Percentiles rank a stretch among this genome's conserved stretches.
phyloP scores from a whole-genome alignment of 2,113 vertebrate species.

The Todiramphus saurophagus region DNA sequence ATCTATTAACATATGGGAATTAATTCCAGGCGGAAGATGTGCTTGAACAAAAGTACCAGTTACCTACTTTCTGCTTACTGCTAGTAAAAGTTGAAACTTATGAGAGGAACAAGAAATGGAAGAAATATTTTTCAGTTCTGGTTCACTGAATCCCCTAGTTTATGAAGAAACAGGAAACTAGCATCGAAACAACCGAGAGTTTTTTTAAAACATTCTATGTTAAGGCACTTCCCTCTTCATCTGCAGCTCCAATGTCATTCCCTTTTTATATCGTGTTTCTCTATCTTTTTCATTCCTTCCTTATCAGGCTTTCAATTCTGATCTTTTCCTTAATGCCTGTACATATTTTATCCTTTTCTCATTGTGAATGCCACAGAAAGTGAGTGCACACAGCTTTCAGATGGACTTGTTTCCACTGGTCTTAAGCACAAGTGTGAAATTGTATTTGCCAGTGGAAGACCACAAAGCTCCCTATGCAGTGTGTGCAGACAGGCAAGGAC shows the following conservation, averaged over 20 bases:
- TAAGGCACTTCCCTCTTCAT: background rate
- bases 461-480: background rate
- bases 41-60: background rate
- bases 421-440: background rate
- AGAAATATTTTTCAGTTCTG: background rate
- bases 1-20: slow-evolving; percentile 24
- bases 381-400: background rate
- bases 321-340: background rate
- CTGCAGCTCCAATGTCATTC: background rate
- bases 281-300: background rate
- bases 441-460: background rate
- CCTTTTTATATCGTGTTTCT: background rate
- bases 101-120: background rate
- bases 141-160: background rate
- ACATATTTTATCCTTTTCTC: background rate
- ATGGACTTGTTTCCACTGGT: background rate
- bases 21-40: background rate
- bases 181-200: background rate
- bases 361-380: background rate
- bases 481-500: background rate
- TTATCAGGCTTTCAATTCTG: background rate
- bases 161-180: slow-evolving; percentile 9
- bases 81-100: background rate
- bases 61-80: background rate
- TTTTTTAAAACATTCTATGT: background rate